phyloP scores from a whole-genome alignment of 2,888 invertebrate genomes.

The Lobophora halterata region DNA sequence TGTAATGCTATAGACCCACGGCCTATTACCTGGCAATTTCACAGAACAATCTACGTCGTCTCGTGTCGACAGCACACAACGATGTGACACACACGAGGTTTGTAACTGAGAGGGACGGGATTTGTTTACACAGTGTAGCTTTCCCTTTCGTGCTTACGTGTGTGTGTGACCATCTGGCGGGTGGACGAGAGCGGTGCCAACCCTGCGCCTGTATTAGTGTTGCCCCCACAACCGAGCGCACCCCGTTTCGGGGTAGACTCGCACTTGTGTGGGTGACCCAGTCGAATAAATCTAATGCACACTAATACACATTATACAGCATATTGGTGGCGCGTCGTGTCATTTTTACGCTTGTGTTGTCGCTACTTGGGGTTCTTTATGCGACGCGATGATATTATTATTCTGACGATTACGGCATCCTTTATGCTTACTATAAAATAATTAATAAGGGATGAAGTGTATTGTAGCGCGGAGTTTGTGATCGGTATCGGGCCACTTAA shows the following conservation, averaged over 20 bases:
- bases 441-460: conserved; percentile 80
- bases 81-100: conserved; percentile 69
- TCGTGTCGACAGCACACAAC: conserved; percentile 72
- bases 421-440: conserved; percentile 81
- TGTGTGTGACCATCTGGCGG: conserved; percentile 77
- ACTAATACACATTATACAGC: conserved; percentile 72
- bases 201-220: conserved; percentile 57
- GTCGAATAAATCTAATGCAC: conserved; percentile 77
- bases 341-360: conserved; percentile 80
- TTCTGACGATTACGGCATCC: conserved; percentile 79
- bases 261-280: conserved; percentile 73
- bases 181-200: conserved; percentile 55
- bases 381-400: conserved; percentile 79
- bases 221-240: conserved; percentile 64
- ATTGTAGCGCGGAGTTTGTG: conserved; percentile 70
- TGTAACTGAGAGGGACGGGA: conserved; percentile 72
- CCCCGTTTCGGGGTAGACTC: conserved; percentile 65
- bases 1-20: conserved; percentile 76
- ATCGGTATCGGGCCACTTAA: conserved; percentile 72
- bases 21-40: conserved; percentile 81
- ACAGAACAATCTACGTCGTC: conserved; percentile 77
- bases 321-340: conserved; percentile 75
- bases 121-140: conserved; percentile 80
- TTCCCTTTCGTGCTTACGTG: conserved; percentile 69
- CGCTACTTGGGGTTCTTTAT: conserved; percentile 78